Percentiles rank a stretch among this genome's conserved stretches.
Evolutionary conservation across 2,888 invertebrate genomes (phyloP).

Genomic region (Papilio gigon): DNA sequence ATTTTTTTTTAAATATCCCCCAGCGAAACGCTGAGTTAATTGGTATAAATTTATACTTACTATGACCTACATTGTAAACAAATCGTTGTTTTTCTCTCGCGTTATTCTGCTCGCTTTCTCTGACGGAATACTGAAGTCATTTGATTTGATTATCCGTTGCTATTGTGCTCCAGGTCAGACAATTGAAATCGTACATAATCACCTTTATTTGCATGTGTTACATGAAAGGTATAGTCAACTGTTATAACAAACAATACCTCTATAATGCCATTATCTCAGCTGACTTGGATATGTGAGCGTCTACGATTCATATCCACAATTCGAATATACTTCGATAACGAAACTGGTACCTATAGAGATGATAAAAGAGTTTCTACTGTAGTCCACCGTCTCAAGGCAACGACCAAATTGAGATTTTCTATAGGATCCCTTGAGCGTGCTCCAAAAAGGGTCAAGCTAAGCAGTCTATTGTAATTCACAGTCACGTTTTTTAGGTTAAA

Average conservation of each 20-base stretch:
- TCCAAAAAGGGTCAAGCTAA: neutral
- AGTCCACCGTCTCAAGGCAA: neutral
- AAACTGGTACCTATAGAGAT: neutral
- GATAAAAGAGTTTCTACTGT: neutral
- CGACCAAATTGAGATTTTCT: neutral
- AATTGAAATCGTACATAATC: neutral
- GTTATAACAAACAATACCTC: neutral
- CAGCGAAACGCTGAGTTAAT: no score
- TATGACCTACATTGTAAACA: neutral
- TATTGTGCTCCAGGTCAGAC: constrained; percentile 9
- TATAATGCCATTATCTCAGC: neutral
- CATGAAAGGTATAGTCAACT: constrained; percentile 4
- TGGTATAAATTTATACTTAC: neutral
- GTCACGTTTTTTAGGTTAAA: neutral
- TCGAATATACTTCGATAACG: neutral
- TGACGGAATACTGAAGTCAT: constrained; percentile 15
- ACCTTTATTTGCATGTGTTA: neutral
- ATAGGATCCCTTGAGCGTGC: neutral
- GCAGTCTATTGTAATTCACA: neutral
- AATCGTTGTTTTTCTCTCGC: neutral
- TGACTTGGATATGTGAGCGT: neutral
- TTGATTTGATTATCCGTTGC: constrained; percentile 24
- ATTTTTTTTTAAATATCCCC: no score
- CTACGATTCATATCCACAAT: neutral
- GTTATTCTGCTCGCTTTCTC: neutral